Conservation (phyloP, 2,113 vertebrate species). For the Gobiocypris rarus region DNA sequence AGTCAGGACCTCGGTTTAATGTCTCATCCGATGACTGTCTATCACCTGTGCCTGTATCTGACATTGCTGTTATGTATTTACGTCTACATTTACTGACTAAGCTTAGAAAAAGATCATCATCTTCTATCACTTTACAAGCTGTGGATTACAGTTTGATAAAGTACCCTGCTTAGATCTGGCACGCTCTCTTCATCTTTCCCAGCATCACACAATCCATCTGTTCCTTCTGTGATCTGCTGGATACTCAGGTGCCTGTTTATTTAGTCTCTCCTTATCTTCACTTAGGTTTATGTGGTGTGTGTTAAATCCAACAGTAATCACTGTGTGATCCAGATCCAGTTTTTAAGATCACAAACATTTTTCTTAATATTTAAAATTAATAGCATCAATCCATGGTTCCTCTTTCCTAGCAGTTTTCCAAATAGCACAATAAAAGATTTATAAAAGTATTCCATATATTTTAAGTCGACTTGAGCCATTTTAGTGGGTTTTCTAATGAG, state of each 20-base stretch:
- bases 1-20: no score
- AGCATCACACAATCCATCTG: slow-evolving; percentile 8
- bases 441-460: not conserved
- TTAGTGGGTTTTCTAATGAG: not conserved
- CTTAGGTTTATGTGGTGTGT: not conserved
- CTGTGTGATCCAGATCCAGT: not conserved
- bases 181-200: not conserved
- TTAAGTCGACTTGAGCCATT: not conserved
- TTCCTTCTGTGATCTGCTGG: slow-evolving; percentile 8
- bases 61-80: not conserved
- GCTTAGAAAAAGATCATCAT: not conserved
- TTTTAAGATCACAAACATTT: slow-evolving; percentile 32
- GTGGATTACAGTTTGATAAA: slow-evolving; percentile 18
- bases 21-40: not conserved
- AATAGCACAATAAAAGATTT: not conserved
- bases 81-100: not conserved
- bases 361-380: not conserved
- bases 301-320: slow-evolving; percentile 22
- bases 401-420: not conserved
- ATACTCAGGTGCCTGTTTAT: not conserved
- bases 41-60: not conserved
- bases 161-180: not conserved
- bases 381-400: not conserved
- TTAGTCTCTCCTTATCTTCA: slow-evolving; percentile 1
- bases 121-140: slow-evolving; percentile 4